These are phyloP conservation scores for Neodiprion pinetum DNA, from an alignment of 1,140 invertebrate species.

Conservation along the genomic window DNA sequence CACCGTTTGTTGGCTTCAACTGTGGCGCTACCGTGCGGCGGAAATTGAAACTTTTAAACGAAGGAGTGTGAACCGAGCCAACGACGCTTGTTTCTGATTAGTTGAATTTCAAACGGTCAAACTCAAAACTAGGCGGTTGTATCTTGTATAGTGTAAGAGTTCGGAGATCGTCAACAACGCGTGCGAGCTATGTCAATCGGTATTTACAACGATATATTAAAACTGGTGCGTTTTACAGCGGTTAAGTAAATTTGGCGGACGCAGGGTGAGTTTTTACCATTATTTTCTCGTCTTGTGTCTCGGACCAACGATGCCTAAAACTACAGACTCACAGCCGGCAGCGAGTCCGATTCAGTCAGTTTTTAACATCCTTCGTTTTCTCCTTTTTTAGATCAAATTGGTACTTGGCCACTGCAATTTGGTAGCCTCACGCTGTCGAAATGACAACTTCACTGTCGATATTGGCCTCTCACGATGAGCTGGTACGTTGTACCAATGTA, in stretches of 20 bases:
- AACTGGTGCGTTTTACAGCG: too few species aligned
- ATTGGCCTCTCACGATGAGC: constrained; percentile 69
- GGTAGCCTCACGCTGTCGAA: constrained; percentile 8
- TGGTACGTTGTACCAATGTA: constrained; percentile 71
- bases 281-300: too few species aligned
- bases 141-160: neutral
- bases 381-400: neutral
- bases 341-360: neutral
- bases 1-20: too few species aligned
- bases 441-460: constrained; percentile 57
- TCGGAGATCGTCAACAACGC: neutral
- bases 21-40: too few species aligned
- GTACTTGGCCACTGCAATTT: too few species aligned
- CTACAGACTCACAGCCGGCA: neutral
- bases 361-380: neutral
- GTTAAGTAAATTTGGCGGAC: too few species aligned
- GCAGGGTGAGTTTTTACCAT: too few species aligned
- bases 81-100: too few species aligned
- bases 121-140: neutral
- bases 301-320: neutral
- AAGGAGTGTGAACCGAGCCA: too few species aligned
- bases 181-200: neutral
- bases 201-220: neutral
- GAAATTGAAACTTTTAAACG: too few species aligned
- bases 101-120: too few species aligned